phyloP scores from a whole-genome alignment of 2,113 vertebrate genomes.

The Bagarius yarrelli region DNA sequence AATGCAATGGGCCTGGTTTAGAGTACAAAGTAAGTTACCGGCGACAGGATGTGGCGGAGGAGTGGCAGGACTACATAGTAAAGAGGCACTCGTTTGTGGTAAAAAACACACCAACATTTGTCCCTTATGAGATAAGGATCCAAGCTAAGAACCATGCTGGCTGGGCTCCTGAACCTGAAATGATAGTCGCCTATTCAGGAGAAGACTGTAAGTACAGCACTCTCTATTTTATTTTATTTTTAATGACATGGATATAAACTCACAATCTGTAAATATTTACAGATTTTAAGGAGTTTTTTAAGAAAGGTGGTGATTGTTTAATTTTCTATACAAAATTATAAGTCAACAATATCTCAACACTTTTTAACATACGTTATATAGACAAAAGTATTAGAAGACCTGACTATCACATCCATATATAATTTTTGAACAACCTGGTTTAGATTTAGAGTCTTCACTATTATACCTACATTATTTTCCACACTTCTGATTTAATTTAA shows the following conservation, averaged over 20 bases:
- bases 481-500: no score
- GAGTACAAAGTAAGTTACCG: slow-evolving; percentile 90
- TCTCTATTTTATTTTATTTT: not conserved
- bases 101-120: slow-evolving; percentile 83
- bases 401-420: no score
- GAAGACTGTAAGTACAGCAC: slow-evolving; percentile 85
- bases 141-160: slow-evolving; percentile 85
- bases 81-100: slow-evolving; percentile 84
- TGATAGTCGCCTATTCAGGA: slow-evolving; percentile 83
- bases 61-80: slow-evolving; percentile 84
- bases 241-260: no score
- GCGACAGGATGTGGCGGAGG: slow-evolving; percentile 69
- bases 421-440: no score
- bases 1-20: slow-evolving; percentile 87
- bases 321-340: no score
- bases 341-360: no score
- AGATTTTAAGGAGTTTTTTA: not conserved
- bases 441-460: no score
- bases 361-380: no score
- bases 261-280: not conserved
- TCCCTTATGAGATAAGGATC: slow-evolving; percentile 90
- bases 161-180: slow-evolving; percentile 79
- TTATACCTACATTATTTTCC: no score
- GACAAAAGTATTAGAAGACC: no score
- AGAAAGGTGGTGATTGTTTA: no score